Conservation (phyloP, 2,113 vertebrate genomes). For the Recurvirostra avosetta region DNA sequence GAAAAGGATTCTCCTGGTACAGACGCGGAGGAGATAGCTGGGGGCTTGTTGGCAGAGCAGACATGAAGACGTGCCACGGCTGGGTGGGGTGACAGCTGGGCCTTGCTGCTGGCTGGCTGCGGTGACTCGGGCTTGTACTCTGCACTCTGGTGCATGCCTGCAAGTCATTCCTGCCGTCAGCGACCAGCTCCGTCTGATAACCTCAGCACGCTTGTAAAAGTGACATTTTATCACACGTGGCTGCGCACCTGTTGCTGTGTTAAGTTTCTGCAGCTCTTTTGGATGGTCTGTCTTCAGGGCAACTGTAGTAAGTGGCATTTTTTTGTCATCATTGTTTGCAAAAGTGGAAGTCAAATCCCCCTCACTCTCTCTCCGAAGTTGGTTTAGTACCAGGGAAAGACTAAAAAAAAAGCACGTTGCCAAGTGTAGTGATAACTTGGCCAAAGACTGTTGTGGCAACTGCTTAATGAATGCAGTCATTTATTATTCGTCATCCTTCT, state of each 20-base stretch:
- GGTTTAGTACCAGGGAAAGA: not conserved
- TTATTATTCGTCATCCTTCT: not conserved
- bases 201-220: not conserved
- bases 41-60: not conserved
- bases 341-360: not conserved
- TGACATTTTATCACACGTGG: not conserved
- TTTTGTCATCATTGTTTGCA: not conserved
- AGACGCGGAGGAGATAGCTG: fast-evolving
- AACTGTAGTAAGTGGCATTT: not conserved
- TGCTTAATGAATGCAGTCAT: not conserved
- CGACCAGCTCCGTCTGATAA: not conserved
- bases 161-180: not conserved
- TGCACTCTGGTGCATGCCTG: not conserved
- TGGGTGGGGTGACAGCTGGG: not conserved
- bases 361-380: not conserved
- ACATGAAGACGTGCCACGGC: fast-evolving
- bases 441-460: not conserved
- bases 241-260: not conserved
- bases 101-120: not conserved
- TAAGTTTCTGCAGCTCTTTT: not conserved
- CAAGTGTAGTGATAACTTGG: not conserved
- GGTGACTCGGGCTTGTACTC: not conserved
- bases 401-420: not conserved
- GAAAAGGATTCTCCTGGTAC: not conserved
- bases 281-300: not conserved